Evolutionary conservation across 1,140 invertebrate species (phyloP), one percentile per base, ranked within the genome.

Genomic region (Cotesia typhae): DNA sequence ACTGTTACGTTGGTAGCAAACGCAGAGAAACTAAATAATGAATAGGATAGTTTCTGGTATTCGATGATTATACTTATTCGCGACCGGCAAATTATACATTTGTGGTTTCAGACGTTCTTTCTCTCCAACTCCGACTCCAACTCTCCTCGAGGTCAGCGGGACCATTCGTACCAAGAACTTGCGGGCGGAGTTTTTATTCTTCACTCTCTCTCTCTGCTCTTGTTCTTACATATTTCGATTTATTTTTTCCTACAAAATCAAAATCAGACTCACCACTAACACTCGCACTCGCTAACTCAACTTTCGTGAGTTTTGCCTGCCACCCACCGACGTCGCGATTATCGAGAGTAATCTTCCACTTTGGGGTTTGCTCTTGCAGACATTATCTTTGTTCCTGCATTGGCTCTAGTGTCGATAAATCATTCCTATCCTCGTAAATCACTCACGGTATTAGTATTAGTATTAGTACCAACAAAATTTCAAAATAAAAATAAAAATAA

Each of bases 341-440:
- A 87, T 86, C 82, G 83, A 81, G 84, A 83, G 84, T 87, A 86
- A 87, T 87, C 85, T 86, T 87, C 85, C 85, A 86, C 85, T 87
- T 86, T 86, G 78, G 79, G 10, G 41, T 75, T 81, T 80, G 83
- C 83, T 74, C 37, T 82, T 75, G 81, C 81, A 77, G 76, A 76
- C 70, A 70, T 66, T 59, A 52, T 68, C 36, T 51, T 75, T 71
- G 71, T 75, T 47, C 41, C 5, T 41, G 2, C 41, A 47, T 47
- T 10, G 41, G 10, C 41, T 47, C 41, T 73, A 71, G 55, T 67
- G 74, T 72, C 67, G 79, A 85, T 87, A 85, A 84, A 87, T 85
- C 84, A 84, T 79, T 71, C 51, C 28, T 28, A 28, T 20, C 51
- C 37, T 76, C 76, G 76, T 82, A 85, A 85, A 82, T 84, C 82